Percentiles rank a stretch among this genome's conserved stretches.
Conservation (phyloP, 1,140 invertebrate genomes). For the Parapsyche elsis region DNA sequence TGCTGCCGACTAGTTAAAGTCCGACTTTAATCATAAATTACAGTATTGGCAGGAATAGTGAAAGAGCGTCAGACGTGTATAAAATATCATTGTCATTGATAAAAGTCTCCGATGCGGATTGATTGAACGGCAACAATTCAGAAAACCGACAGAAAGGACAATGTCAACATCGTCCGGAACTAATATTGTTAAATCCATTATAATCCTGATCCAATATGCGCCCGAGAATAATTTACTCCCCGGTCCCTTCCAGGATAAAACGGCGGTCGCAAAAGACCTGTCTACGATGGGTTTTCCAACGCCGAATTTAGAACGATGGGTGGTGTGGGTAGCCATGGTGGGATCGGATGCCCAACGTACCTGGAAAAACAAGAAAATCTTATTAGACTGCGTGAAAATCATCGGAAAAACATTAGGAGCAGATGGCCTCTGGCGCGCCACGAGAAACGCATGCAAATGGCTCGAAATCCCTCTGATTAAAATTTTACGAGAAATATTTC, state of each 20-base stretch:
- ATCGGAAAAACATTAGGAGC: constrained; percentile 2
- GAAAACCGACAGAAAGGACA: constrained; percentile 6
- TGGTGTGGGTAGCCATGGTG: not conserved
- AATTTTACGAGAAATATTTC: constrained; percentile 9
- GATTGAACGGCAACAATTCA: not conserved
- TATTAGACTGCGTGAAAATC: constrained; percentile 6
- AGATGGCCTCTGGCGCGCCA: constrained; percentile 1
- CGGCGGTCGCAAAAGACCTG: not conserved
- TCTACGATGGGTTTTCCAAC: too few relatives aligned
- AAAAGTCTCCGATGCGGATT: not conserved
- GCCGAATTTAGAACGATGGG: not conserved
- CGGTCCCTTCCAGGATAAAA: constrained; percentile 27
- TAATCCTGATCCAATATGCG: constrained; percentile 39
- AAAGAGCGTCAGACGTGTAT: too few relatives aligned
- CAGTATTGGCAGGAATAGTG: too few relatives aligned
- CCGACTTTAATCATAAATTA: too few relatives aligned
- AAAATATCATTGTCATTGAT: too few relatives aligned
- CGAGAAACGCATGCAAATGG: constrained; percentile 3
- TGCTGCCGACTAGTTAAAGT: too few relatives aligned
- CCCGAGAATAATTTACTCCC: constrained; percentile 48
- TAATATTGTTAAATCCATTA: constrained; percentile 23
- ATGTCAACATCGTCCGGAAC: not conserved
- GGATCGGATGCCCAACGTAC: not conserved
- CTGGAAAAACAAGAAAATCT: constrained; percentile 27
- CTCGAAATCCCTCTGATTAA: constrained; percentile 5